These are phyloP conservation scores for Abramis brama DNA, from an alignment of 2,113 vertebrate species.

Conservation along the genomic window DNA sequence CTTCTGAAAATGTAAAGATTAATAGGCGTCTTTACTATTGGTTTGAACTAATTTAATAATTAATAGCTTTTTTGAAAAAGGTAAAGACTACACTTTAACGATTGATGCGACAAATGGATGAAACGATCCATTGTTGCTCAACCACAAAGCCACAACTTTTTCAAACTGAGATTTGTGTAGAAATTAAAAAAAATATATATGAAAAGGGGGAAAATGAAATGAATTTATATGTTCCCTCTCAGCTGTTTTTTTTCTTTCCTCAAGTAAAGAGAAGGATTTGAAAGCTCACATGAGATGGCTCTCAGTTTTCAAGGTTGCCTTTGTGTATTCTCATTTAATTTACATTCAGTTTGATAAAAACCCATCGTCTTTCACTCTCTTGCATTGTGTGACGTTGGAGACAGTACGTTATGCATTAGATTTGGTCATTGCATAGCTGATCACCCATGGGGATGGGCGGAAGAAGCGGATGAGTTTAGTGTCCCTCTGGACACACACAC, in stretches of 20 bases:
- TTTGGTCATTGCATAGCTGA: slow-evolving; percentile 40
- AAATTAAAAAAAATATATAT: background rate
- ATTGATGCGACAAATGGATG: background rate
- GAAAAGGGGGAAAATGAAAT: background rate
- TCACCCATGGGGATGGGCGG: background rate
- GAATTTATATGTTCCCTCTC: background rate
- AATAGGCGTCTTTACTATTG: background rate
- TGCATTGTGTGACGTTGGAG: slow-evolving; percentile 24
- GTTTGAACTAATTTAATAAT: slow-evolving; percentile 17
- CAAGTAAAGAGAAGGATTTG: background rate
- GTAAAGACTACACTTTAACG: background rate
- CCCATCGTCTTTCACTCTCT: background rate
- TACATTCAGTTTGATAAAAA: slow-evolving; percentile 24
- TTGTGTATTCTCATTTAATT: slow-evolving; percentile 7
- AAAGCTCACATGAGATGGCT: background rate
- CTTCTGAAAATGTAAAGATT: slow-evolving; percentile 2
- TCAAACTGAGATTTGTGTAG: background rate
- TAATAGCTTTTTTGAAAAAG: background rate
- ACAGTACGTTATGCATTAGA: slow-evolving; percentile 15
- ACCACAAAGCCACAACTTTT: background rate
- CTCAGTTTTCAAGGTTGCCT: slow-evolving; percentile 28
- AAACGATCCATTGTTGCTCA: background rate
- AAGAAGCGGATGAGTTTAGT: background rate
- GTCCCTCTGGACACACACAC: background rate
- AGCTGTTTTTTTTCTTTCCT: background rate